Base-by-base conservation (phyloP, 2,888 invertebrate genomes). In the Campaea margaritaria region DNA sequence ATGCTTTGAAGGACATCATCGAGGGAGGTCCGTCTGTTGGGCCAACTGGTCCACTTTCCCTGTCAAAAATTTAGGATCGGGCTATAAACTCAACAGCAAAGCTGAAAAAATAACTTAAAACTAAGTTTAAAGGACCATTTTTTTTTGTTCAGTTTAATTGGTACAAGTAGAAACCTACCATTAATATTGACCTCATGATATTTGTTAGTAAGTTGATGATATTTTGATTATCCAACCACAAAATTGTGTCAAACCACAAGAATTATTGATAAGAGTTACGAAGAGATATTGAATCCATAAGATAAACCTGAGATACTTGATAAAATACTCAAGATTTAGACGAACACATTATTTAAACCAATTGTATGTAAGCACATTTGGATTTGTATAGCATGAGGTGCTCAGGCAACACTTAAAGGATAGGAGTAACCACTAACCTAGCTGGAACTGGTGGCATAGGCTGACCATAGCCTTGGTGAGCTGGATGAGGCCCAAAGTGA, bases 1-100 rank as follows among this genome's bases (percentile, higher is more conserved):
- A 99, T 70, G 98, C 97, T 90, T 99, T 99, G 87, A 99, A 97
- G 0, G 98, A 96, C 95, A 99, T 96, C 97, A 99, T 98, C 0
- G 98, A 96, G 0, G 99, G 97, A 74, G 98, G 98, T 0, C 98
- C 97, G 74, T 96, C 93, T 15, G 85, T 70, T 36, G 93, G 64
- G 42, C 62, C 67, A 12, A 49, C 65, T 2, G 68, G 55, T 36
- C 46, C 44, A 90, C 88, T 68, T 93, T 94, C 94, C 85, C 94
- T 94, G 79, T 28, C 41, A 64, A 41, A 34, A 34, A 15, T 31
- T 13, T 21, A 43, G 2, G 7, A n/a, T n/a, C 43, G 27, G 12
- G 7, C 14, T 1, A 12, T n/a, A n/a, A n/a, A 27, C 21, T 12
- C n/a, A 14, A n/a, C 12, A 36, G 13, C 11, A 13, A 13, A 13